Evolutionary conservation across 2,113 vertebrate genomes (phyloP).

Genomic region (Coracopsis vasa): DNA sequence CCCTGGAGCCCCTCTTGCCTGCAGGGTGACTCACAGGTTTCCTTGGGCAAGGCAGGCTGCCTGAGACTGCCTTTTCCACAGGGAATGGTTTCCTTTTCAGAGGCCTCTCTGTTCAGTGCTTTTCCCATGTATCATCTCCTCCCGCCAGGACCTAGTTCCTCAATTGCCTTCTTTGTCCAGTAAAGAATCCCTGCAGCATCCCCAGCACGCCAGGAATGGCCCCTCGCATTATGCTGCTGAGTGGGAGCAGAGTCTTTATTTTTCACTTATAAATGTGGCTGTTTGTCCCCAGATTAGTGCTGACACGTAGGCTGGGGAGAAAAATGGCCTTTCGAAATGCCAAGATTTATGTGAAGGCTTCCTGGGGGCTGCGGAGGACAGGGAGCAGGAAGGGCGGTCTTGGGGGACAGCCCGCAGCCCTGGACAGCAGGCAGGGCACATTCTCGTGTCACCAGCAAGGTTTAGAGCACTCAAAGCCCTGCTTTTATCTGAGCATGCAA

Average conservation of each 20-base stretch:
- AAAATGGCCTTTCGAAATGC: not conserved
- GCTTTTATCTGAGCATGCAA: not conserved
- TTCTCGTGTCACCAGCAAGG: not conserved
- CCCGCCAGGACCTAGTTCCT: not conserved
- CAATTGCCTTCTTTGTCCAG: slow-evolving; percentile 1
- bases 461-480: not conserved
- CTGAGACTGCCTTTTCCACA: not conserved
- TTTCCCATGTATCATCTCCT: not conserved
- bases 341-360: not conserved
- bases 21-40: not conserved
- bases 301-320: not conserved
- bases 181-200: not conserved
- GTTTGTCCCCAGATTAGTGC: not conserved
- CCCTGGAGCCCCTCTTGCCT: not conserved
- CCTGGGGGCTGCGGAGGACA: not conserved
- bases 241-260: not conserved
- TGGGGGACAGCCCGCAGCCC: accelerated
- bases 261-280: not conserved
- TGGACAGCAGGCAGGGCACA: not conserved
- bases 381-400: not conserved
- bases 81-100: not conserved
- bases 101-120: not conserved
- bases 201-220: not conserved
- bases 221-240: not conserved
- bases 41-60: not conserved